These are phyloP conservation scores for Sipha flava DNA, from an alignment of 1,140 invertebrate species.

Conservation along the genomic window DNA sequence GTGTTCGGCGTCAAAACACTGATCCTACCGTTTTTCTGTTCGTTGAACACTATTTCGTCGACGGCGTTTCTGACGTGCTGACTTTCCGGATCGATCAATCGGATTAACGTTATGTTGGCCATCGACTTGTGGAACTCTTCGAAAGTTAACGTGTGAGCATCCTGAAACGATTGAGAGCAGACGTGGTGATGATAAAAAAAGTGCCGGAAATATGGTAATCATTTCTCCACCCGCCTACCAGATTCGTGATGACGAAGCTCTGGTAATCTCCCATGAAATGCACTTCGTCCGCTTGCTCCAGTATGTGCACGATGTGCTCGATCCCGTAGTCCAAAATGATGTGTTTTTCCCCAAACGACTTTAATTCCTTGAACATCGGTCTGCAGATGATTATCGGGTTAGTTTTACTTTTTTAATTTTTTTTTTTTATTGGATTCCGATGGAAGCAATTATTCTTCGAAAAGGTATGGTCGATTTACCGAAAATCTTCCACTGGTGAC, in stretches of 20 bases:
- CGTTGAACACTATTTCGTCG: background rate
- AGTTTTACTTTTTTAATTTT: too few species aligned
- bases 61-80: constrained; percentile 41
- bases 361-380: constrained; percentile 80
- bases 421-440: too few species aligned
- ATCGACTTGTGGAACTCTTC: constrained; percentile 72
- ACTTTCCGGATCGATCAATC: constrained; percentile 57
- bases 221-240: constrained; percentile 51
- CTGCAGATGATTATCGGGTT: too few species aligned
- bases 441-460: too few species aligned
- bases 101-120: constrained; percentile 70
- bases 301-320: constrained; percentile 69
- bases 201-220: too few species aligned
- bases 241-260: constrained; percentile 80
- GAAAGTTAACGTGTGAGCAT: constrained; percentile 70
- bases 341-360: constrained; percentile 78
- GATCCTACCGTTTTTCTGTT: background rate
- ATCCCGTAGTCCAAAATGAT: constrained; percentile 85
- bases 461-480: too few species aligned
- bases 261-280: constrained; percentile 91
- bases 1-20: background rate
- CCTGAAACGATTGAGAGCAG: constrained; percentile 48
- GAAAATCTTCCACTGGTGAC: background rate
- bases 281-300: constrained; percentile 87
- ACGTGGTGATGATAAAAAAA: too few species aligned